Conservation (phyloP, 2,797 vertebrate species). For the Scarus forsteni region DNA sequence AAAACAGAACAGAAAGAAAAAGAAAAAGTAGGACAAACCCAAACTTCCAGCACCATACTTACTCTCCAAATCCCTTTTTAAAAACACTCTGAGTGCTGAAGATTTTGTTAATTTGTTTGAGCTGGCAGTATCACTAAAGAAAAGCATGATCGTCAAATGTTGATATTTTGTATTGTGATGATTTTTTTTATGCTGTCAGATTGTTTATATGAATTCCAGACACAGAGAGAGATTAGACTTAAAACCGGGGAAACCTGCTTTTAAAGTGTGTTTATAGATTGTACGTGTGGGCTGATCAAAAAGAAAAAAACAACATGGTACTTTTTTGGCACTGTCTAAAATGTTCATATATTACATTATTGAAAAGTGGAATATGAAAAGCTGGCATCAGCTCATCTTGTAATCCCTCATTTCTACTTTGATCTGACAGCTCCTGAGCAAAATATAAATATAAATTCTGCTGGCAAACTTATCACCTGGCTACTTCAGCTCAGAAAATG, state of each 20-base stretch:
- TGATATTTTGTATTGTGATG: not conserved
- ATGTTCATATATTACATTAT: not conserved
- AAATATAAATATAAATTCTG: not conserved
- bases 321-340: not conserved
- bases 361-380: not conserved
- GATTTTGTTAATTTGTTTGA: slow-evolving; percentile 16
- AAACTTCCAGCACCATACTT: slow-evolving; percentile 12
- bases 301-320: not conserved
- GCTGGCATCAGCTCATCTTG: slow-evolving; percentile 5
- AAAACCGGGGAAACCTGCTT: not conserved
- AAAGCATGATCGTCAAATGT: not conserved
- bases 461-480: not conserved
- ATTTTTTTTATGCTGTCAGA: slow-evolving; percentile 11
- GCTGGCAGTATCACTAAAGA: not conserved
- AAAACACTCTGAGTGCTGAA: slow-evolving; percentile 11
- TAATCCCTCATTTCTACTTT: not conserved
- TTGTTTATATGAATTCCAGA: not conserved
- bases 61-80: slow-evolving; percentile 26
- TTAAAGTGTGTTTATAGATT: not conserved
- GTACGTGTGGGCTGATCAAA: not conserved
- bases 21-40: slow-evolving; percentile 48
- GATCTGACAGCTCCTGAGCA: not conserved
- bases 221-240: not conserved
- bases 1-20: slow-evolving; percentile 36
- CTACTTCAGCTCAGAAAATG: not conserved